Evolutionary conservation across 2,797 vertebrate genomes (phyloP), one percentile per base, ranked within the genome.

Genomic region (Clarias pachynema): DNA sequence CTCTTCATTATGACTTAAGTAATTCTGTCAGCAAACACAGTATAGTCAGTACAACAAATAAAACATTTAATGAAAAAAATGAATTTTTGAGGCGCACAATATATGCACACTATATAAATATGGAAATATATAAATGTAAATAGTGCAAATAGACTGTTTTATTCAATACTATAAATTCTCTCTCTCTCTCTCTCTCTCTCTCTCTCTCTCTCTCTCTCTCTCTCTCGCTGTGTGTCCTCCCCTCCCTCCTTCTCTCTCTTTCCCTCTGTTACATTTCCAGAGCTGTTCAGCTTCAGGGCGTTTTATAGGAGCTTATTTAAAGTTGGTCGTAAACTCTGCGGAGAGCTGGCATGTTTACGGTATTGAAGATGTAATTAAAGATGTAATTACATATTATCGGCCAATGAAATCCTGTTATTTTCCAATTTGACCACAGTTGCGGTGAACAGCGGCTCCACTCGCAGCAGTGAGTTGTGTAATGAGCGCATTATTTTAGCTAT

Each of bases 271-370:
- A 80, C 75, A 20, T 84, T 70, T 18, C 22, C 26, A 40, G 75
- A 85, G 59, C 26, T 70, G 40, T 85, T 81, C 49, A 77, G 53
- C 53, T 59, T 77, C 53, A 79, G 77, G 68, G 29, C 40, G n/a
- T 56, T 86, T 56, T 74, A 79, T 86, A 77, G 77, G 31, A 79
- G 29, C 31, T 59, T 68, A 81, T 85, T 85, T 85, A 69, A 60
- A 57, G 84, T 82, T 84, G 29, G 62, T 83, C 66, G 66, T 81
- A 65, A 74, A 62, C 44, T 82, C 75, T 79, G 78, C 62, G 24
- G 49, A 79, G 80, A 40, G 49, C 16, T 44, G 53, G 31, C 77
- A 68, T 65, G 49, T 84, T 84, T 78, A 78, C 12, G 31, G 31
- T 60, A 37, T 78, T 60, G 57, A 37, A 79, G 24, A 79, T 85